Base-by-base conservation (phyloP, 1,140 invertebrate genomes). In the Camponotus floridanus region DNA sequence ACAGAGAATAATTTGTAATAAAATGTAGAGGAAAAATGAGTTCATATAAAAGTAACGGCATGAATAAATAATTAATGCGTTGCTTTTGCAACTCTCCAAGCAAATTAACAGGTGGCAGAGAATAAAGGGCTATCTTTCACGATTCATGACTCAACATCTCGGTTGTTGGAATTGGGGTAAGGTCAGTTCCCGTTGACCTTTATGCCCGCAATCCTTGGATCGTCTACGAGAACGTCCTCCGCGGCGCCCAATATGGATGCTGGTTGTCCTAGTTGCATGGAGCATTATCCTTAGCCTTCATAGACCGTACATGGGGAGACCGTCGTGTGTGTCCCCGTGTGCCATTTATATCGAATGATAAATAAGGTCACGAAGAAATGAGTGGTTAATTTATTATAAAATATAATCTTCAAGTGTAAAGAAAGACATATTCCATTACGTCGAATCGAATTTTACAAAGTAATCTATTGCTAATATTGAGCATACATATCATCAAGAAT, bases 181-280 rank as follows among this genome's bases (percentile, higher is more conserved):
- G 93, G 92, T 93, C 92, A 91, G 74, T 79, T 26, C 81, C 21
- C 73, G 87, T 55, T 91, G 91, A 93, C 91, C 92, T 93, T 91
- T 91, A 70, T 76, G 78, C 62, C 83, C 73, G 70, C 87, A 73
- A 92, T 91, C 86, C 84, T 84, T 84, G 55, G 86, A 71, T 31
- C 79, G 51, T 88, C 67, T 73, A 64, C 18, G 18, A 88, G 81
- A 90, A 67, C 89, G 92, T 94, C 93, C 92, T 94, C 90, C 90
- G 80, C 76, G 55, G 26, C 36, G 68, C 91, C 92, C 67, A 88
- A 92, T 92, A 93, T 92, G 92, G 90, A 74, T 31, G 55, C 80
- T 45, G 31, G 86, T 70, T 94, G 93, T 91, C 93, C 93, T 92
- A 94, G 86, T 94, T 94, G 90, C 88, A 88, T 92, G 86, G 55